Evolutionary conservation across 2,888 invertebrate genomes (phyloP), one percentile per base, ranked within the genome.

Genomic region (Pycnomerus fuliginosus): DNA sequence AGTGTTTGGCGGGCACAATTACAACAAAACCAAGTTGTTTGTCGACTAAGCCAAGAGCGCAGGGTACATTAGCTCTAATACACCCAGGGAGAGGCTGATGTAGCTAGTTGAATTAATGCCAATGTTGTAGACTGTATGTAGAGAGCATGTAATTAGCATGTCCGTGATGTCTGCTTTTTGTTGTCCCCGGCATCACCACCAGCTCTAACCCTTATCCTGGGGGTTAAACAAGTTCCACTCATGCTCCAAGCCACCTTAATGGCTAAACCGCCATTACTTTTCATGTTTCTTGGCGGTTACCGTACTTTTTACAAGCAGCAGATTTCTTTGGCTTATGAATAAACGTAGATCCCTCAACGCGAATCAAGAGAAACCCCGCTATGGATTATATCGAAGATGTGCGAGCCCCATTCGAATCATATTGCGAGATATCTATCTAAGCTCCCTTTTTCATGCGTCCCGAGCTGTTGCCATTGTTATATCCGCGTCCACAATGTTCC

Each of bases 131-230:
- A 67, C 68, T 69, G 68, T 69, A 69, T 70, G 70, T 70, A 69
- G 70, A 69, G 69, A 68, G 69, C 69, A 61, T 72, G 71, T 72
- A 72, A 72, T 72, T 72, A 72, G 69, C 71, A 70, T 72, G 71
- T 72, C 70, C 69, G 65, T 69, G 68, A 67, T 71, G 69, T 68
- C 68, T 67, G 69, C 66, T 72, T 72, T 72, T 71, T 71, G 70
- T 67, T 63, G 64, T 50, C 53, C 50, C 61, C 57, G 55, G 55
- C 64, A 61, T 65, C 63, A 60, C 56, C 58, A 58, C 56, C 61
- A 62, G 58, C 61, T 64, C 57, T 64, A 59, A 63, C 64, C 64
- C 64, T 65, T 64, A 65, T 64, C 61, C 61, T 50, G 48, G 42
- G 58, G 62, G 61, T 58, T 61, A 55, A 55, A 57, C 44, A 48